Percentiles rank a stretch among this genome's conserved stretches.
Conservation (phyloP, 2,888 invertebrate genomes). For the Argynnis bischoffii region DNA sequence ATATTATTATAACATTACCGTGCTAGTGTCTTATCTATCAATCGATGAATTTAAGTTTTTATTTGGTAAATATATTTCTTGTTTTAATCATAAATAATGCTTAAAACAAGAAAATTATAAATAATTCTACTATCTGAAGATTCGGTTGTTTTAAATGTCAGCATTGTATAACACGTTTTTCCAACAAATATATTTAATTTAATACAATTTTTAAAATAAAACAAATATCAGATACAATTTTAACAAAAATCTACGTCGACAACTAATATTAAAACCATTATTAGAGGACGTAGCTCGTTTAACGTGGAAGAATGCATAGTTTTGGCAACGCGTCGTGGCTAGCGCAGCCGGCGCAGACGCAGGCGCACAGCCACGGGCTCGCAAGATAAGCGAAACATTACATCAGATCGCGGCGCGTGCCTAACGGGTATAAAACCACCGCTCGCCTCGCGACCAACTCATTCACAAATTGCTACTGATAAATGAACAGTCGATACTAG, state of each 20-base stretch:
- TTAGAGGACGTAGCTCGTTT: neutral
- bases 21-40: too few relatives aligned
- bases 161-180: too few relatives aligned
- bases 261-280: neutral
- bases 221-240: neutral
- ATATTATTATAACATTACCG: too few relatives aligned
- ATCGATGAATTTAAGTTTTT: too few relatives aligned
- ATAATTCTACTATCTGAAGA: too few relatives aligned
- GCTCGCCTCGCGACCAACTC: constrained; percentile 49
- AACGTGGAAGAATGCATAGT: neutral
- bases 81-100: too few relatives aligned
- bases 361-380: constrained; percentile 29
- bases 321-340: constrained; percentile 4
- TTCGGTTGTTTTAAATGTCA: too few relatives aligned
- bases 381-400: constrained; percentile 68
- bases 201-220: neutral
- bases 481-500: constrained; percentile 71
- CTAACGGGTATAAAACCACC: constrained; percentile 62
- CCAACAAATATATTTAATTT: too few relatives aligned
- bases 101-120: too few relatives aligned
- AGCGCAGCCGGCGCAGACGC: neutral
- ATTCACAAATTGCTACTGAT: constrained; percentile 69
- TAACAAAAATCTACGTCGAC: neutral
- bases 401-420: constrained; percentile 69
- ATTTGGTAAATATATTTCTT: too few relatives aligned